Evolutionary conservation across 2,113 vertebrate genomes (phyloP).

Genomic region (Toxotes jaculatrix): DNA sequence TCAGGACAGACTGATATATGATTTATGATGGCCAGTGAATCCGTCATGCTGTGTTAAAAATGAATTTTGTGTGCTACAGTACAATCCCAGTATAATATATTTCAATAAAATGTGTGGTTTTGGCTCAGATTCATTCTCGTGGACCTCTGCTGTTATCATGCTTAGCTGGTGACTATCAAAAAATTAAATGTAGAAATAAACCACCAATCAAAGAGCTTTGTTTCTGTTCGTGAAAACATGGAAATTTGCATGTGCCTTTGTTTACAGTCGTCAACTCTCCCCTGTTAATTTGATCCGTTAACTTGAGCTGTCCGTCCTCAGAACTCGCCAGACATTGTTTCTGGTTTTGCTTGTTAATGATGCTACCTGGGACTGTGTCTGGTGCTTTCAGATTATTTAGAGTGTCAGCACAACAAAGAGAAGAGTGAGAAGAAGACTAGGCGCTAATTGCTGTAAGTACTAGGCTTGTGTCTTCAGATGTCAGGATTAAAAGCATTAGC

Average conservation of each 20-base stretch:
- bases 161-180: background rate
- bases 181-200: slow-evolving; percentile 10
- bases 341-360: slow-evolving; percentile 36
- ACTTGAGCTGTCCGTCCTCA: slow-evolving; percentile 28
- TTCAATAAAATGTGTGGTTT: background rate
- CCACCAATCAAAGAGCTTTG: background rate
- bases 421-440: slow-evolving; percentile 32
- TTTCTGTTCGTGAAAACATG: background rate
- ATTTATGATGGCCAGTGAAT: background rate
- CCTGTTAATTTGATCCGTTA: slow-evolving; percentile 11
- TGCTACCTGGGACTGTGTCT: slow-evolving; percentile 47
- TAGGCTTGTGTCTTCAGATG: slow-evolving; percentile 57
- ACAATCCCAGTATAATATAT: background rate
- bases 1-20: background rate
- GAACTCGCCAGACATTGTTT: slow-evolving; percentile 18
- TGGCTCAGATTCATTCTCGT: background rate
- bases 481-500: slow-evolving; percentile 50
- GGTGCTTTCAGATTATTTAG: slow-evolving; percentile 26
- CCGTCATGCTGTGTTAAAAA: background rate
- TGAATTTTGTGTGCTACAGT: background rate
- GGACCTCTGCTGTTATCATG: background rate
- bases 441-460: slow-evolving; percentile 61
- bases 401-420: slow-evolving; percentile 52
- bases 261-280: background rate
- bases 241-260: slow-evolving; percentile 3